Conservation (phyloP, 2,888 invertebrate species). For the Tridacna crocea region DNA sequence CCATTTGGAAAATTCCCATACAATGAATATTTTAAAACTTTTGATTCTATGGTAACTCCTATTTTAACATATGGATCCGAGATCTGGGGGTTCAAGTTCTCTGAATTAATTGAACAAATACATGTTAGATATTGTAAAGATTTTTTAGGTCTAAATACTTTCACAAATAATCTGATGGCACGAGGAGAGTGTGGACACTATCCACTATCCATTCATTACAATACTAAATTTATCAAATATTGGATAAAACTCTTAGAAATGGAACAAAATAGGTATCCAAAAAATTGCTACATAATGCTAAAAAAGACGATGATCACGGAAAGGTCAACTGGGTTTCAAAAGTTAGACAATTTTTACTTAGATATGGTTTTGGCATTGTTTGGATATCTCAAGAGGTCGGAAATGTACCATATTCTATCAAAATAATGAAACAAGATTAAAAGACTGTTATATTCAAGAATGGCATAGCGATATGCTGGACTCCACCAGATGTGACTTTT, state of each 20-base stretch:
- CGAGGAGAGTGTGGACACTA: neutral
- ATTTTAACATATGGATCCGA: neutral
- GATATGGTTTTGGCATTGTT: neutral
- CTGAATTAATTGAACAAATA: neutral
- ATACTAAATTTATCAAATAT: slow-evolving; percentile 4
- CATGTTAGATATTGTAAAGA: neutral
- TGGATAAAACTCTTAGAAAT: slow-evolving; percentile 10
- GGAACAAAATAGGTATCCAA: neutral
- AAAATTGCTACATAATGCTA: slow-evolving; percentile 1
- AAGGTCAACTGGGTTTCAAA: neutral
- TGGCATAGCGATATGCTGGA: too few species aligned
- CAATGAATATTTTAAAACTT: too few species aligned
- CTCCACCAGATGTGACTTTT: too few species aligned
- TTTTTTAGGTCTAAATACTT: neutral
- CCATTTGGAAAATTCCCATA: neutral
- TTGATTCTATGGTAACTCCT: too few species aligned
- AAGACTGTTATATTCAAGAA: too few species aligned
- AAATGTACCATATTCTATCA: neutral
- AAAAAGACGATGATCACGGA: neutral
- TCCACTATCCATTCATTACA: neutral
- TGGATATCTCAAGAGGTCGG: too few species aligned
- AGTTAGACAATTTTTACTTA: slow-evolving; percentile 5
- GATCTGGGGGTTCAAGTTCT: neutral
- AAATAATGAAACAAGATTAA: too few species aligned
- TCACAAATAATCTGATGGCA: neutral